Base-by-base conservation (phyloP, 2,113 vertebrate genomes). In the Lophura nycthemera region DNA sequence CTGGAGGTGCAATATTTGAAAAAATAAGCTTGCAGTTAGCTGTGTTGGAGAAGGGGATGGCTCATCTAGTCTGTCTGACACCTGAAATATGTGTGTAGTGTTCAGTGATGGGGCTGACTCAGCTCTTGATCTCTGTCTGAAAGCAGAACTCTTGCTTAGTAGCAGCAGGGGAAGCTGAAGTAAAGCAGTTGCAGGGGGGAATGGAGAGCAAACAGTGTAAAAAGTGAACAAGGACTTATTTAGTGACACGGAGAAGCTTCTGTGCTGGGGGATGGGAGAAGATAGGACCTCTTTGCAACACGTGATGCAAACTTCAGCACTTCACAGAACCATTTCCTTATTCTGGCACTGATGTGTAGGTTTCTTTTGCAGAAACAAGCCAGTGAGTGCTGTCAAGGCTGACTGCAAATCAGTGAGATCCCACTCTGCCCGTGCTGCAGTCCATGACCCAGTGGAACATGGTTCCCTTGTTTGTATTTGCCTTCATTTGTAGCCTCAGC, bases 341-440 rank as follows among this genome's bases (percentile, higher is more conserved):
- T 29, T 15, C 4, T 40, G 4, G 8, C 21, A 32, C 18, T 64
- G 8, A 7, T 6, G 13, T 66, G 82, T 79, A 82, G 52, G 34
- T 60, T 30, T 17, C 43, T 30, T 66, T 79, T 32, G 11, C 5
- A 4, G 67, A 54, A 92, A 45, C 2, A 48, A 79, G 78, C 19
- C 1, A 0, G n/a, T 43, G 69, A 88, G 30, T 72, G 67, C 34
- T 83, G 1, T 66, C 83, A 34, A 0, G 2, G 9, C 50, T 17
- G 34, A 47, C 65, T 19, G 36, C 40, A 67, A 36, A 24, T 32
- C 34, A 45, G 10, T 34, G 50, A 54, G 45, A 42, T 56, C 32
- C 15, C 0, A 0, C 14, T 67, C 50, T 54, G 78, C 36, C 60
- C 50, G 18, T 0, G 0, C 47, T 84, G 47, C 52, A 54, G 13